Evolutionary conservation across 1,140 invertebrate genomes (phyloP).

Genomic region (Zaprionus lachaisei): DNA sequence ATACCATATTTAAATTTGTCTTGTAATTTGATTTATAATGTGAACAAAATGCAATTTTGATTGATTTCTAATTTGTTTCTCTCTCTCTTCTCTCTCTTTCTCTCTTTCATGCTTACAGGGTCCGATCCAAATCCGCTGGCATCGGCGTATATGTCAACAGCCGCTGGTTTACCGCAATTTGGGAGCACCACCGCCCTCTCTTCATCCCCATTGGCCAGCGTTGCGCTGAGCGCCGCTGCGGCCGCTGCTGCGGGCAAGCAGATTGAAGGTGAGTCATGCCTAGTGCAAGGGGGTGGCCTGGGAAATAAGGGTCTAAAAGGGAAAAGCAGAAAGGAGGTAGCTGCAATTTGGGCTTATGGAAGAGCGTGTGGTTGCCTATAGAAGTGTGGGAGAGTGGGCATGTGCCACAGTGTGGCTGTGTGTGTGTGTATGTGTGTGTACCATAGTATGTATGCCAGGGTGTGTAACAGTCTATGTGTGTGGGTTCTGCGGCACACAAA

Average conservation of each 20-base stretch:
- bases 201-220: constrained; percentile 85
- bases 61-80: constrained; percentile 22
- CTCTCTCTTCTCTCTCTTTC: constrained; percentile 1
- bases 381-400: background rate
- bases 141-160: constrained; percentile 83
- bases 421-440: background rate
- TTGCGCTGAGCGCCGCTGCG: constrained; percentile 87
- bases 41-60: constrained; percentile 34
- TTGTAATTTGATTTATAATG: constrained; percentile 8
- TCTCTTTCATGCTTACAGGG: constrained; percentile 50
- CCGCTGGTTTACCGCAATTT: constrained; percentile 83
- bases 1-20: background rate
- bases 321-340: background rate
- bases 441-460: background rate
- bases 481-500: constrained; percentile 37
- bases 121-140: constrained; percentile 82
- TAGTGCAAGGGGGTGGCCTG: background rate
- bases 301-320: too few relatives aligned
- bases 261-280: constrained; percentile 89
- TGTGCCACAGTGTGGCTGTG: background rate
- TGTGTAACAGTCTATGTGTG: background rate
- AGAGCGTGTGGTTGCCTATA: background rate
- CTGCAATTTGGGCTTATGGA: constrained; percentile 3
- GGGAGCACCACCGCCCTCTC: constrained; percentile 73
- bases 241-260: constrained; percentile 91